These are phyloP conservation scores for Alloplasta piceator DNA, from an alignment of 2,888 invertebrate species.

Conservation along the genomic window DNA sequence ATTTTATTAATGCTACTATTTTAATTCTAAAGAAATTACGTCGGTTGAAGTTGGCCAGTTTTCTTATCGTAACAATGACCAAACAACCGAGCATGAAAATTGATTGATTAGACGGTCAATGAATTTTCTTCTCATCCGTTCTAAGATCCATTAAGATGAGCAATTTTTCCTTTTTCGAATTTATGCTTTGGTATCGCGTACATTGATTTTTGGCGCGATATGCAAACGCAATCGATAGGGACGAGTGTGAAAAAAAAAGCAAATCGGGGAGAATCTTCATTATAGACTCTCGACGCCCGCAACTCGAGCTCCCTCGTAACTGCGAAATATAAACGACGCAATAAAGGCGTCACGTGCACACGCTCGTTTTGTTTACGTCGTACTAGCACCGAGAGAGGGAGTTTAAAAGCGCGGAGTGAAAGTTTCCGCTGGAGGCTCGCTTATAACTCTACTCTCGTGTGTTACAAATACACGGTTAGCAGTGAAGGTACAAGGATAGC, in stretches of 20 bases:
- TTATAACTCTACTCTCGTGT: constrained; percentile 35
- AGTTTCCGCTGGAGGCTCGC: constrained; percentile 58
- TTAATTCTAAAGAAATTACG: too few species aligned
- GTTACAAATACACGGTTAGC: background rate
- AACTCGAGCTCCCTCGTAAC: constrained; percentile 60
- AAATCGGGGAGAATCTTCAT: constrained; percentile 7
- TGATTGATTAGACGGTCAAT: too few species aligned
- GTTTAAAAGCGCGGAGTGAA: constrained; percentile 55
- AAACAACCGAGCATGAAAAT: too few species aligned
- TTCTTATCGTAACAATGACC: too few species aligned
- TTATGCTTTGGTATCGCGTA: too few species aligned
- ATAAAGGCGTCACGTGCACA: constrained; percentile 68
- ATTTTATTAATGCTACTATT: too few species aligned
- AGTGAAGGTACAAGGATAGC: constrained; percentile 34
- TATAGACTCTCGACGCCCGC: constrained; percentile 37
- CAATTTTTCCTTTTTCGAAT: too few species aligned
- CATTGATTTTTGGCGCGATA: too few species aligned
- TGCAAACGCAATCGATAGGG: background rate
- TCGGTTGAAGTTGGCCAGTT: too few species aligned
- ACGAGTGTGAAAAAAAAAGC: constrained; percentile 25
- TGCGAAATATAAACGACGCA: constrained; percentile 68
- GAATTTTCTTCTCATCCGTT: too few species aligned
- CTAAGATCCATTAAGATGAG: too few species aligned
- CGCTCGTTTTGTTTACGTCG: constrained; percentile 69
- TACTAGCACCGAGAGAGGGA: constrained; percentile 54